Base-by-base conservation (phyloP, 2,888 invertebrate species). In the Leucania comma region DNA sequence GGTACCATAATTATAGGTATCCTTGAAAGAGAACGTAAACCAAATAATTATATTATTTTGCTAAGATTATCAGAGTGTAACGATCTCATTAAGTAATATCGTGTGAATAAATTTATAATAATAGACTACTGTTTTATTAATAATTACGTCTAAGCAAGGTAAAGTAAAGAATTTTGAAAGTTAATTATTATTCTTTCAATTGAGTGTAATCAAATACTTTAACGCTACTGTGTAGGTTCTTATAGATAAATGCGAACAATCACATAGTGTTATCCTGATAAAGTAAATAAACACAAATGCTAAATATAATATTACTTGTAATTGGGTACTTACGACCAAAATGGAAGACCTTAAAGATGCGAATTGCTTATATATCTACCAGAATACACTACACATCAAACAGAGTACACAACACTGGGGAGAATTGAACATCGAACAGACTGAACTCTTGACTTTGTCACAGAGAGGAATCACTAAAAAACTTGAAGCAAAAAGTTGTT, bases 31-130 rank as follows among this genome's bases (percentile, higher is more conserved):
- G 62, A 76, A 64, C 62, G 63, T 63, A 54, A 61, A 61, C 38
- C 24, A 53, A 61, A 50, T 61, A 38, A 68, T 61, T 50, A 51
- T 53, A 60, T 48, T 64, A 72, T 72, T 78, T 68, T 38, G 46
- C 67, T 68, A 62, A 67, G 63, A 58, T 61, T 72, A 78, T 42
- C 73, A 67, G 79, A 80, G 62, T 68, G 81, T 60, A 61, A 81
- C 67, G 84, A 84, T 82, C 82, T 82, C 82, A 84, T 81, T 78
- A 66, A 60, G 74, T 68, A 73, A 81, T 69, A 69, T 57, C 22
- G 35, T 78, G 61, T 72, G 82, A 78, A 72, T 73, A 63, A 38
- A 61, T 61, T 64, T 24, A 67, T 42, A 72, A 54, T 56, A 46
- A 67, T n/a, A 60, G 20, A 22, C 29, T 53, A 66, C 10, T 57